These are phyloP conservation scores for Gobionotothen gibberifrons DNA, from an alignment of 2,797 vertebrate species.

Conservation along the genomic window DNA sequence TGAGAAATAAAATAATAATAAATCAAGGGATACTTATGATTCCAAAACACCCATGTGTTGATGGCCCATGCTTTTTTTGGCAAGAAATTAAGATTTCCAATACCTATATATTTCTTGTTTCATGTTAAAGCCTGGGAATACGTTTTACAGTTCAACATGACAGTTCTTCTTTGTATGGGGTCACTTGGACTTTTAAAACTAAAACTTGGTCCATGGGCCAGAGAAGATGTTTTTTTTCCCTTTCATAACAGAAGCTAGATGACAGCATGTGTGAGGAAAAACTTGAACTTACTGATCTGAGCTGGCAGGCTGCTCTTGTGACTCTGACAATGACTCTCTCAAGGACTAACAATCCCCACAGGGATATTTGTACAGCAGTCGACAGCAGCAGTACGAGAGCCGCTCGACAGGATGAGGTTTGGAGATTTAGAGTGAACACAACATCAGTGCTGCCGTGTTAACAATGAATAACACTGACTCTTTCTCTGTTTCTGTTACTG, in stretches of 20 bases:
- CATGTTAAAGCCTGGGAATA: neutral
- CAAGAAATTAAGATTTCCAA: too few species aligned
- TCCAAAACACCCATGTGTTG: neutral
- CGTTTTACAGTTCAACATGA: neutral
- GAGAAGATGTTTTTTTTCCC: neutral
- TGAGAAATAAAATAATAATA: neutral
- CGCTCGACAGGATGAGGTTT: constrained; percentile 38
- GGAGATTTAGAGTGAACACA: constrained; percentile 47
- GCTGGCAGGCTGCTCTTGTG: constrained; percentile 33
- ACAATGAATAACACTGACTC: constrained; percentile 51
- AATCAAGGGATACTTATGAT: neutral
- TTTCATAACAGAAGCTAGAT: neutral
- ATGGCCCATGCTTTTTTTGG: too few species aligned
- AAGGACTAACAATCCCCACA: constrained; percentile 49
- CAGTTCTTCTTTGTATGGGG: neutral
- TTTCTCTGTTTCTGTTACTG: constrained; percentile 3
- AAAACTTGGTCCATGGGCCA: neutral
- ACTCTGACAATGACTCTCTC: constrained; percentile 48
- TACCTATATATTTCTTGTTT: neutral
- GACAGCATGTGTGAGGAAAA: constrained; percentile 5
- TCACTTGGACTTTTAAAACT: neutral
- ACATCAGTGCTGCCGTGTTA: constrained; percentile 43
- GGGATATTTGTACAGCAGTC: constrained; percentile 49
- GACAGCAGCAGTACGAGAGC: constrained; percentile 36
- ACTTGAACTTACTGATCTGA: constrained; percentile 28